These are phyloP conservation scores for Pocillopora meandrina DNA, from an alignment of 92 coral and sea anemone species.

Conservation along the genomic window DNA sequence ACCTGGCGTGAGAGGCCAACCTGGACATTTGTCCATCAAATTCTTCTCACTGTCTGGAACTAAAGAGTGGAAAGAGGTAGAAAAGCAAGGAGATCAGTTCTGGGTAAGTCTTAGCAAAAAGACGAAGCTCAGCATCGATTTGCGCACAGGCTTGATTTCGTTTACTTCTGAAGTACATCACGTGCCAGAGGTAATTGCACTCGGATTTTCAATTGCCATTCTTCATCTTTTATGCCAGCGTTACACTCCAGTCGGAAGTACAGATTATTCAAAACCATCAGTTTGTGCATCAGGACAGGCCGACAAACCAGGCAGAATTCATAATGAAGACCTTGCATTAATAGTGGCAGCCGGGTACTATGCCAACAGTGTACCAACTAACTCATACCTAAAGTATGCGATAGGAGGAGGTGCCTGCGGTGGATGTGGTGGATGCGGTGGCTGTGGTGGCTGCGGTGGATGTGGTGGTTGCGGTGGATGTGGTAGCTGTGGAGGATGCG, in stretches of 20 bases:
- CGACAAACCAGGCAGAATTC: slow-evolving; percentile 39
- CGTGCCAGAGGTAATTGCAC: slow-evolving; percentile 73
- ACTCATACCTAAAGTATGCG: slow-evolving; percentile 31
- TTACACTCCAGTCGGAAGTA: slow-evolving; percentile 22
- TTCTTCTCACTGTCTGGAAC: slow-evolving; percentile 44
- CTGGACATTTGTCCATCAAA: slow-evolving; percentile 48
- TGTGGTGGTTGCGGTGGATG: slow-evolving; percentile 34
- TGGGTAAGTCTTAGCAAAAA: slow-evolving; percentile 33
- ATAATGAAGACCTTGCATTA: slow-evolving; percentile 44
- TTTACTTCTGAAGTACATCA: slow-evolving; percentile 54
- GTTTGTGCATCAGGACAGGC: neutral
- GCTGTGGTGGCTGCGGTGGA: slow-evolving; percentile 28
- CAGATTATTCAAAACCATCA: slow-evolving; percentile 31
- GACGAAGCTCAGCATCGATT: slow-evolving; percentile 35
- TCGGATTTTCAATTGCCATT: slow-evolving; percentile 71
- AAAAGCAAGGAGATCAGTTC: slow-evolving; percentile 23
- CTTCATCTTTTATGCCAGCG: slow-evolving; percentile 75
- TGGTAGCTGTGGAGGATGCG: slow-evolving; percentile 26
- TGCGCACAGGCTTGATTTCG: slow-evolving; percentile 37
- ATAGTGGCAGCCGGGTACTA: slow-evolving; percentile 62
- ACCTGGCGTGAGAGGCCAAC: slow-evolving; percentile 40
- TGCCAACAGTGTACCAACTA: slow-evolving; percentile 59
- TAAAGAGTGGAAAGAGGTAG: slow-evolving; percentile 38
- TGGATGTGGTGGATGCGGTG: slow-evolving; percentile 40
- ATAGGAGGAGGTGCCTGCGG: slow-evolving; percentile 37